Base-by-base conservation (phyloP, 2,888 invertebrate species). In the Dasysyrphus albostriatus region DNA sequence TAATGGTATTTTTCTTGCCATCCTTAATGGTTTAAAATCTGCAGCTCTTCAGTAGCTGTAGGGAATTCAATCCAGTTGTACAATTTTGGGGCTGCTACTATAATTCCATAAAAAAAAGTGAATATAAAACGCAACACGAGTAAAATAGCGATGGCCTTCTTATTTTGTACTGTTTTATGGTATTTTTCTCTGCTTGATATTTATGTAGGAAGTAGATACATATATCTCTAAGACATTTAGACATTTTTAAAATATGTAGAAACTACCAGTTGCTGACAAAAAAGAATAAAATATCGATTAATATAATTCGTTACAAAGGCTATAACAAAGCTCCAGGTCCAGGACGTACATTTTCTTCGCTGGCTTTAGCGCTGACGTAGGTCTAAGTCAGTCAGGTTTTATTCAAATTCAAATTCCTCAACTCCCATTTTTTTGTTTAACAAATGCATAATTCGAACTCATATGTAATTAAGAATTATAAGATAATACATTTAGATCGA, bases 401-500 rank as follows among this genome's bases (percentile, higher is more conserved):
- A 58, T 58, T 58, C 3, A 58, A 61, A 61, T 61, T 42, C 24
- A 29, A 42, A 61, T 61, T 61, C 61, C 61, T 61, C 16, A 1
- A 37, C 34, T 34, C 34, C 37, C 58, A 58, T 58, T 19, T 16
- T 32, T 16, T 34, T 34, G 3, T 34, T 58, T 16, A 34, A 5
- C 16, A 56, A 58, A 58, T 59, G 59, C 59, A 59, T 59, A 59
- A 39, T 39, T 39, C 12, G 14, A 59, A 14, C 19, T 10, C 4
- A 58, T 4, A 8, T 49, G 32, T 56, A 58, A 59, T 59, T 39
- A 37, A 59, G 8, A 59, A 39, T 24, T 39, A 63, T 44, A 47
- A 49, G 47, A 49, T 19, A 67, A 49, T 67, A 67, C 49, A 67
- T 67, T 67, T 49, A 12, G 65, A 67, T 67, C 49, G 19, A 67